Conservation (phyloP, 2,888 invertebrate genomes). For the Phortica okadai region DNA sequence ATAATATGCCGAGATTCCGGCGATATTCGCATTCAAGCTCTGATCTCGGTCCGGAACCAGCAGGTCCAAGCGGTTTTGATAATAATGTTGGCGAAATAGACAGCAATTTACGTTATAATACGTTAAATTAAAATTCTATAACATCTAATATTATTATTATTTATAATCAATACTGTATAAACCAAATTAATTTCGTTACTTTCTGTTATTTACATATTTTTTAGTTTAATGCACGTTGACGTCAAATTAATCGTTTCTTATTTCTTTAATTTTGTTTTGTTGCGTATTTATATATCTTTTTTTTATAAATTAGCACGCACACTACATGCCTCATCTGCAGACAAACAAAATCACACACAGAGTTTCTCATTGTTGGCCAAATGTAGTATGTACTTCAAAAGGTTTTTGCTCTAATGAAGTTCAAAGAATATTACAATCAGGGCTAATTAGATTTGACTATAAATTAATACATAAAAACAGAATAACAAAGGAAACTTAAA, state of each 20-base stretch:
- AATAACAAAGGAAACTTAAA: conserved; percentile 48
- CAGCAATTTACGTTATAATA: conserved; percentile 71
- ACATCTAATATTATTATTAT: conserved; percentile 37
- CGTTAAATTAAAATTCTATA: conserved; percentile 60
- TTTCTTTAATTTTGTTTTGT: conserved; percentile 10
- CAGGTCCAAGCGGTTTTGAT: conserved; percentile 47
- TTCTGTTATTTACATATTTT: background rate
- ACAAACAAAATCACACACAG: conserved; percentile 22
- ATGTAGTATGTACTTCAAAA: conserved; percentile 36
- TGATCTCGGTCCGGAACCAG: conserved; percentile 67
- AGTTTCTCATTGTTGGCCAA: conserved; percentile 65
- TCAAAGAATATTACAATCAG: conserved; percentile 39
- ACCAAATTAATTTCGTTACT: background rate
- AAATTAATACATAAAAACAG: conserved; percentile 24
- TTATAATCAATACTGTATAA: conserved; percentile 26
- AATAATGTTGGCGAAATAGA: conserved; percentile 64
- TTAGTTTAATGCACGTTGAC: conserved; percentile 41
- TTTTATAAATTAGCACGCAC: conserved; percentile 51
- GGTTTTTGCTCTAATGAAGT: conserved; percentile 23
- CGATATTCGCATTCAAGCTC: conserved; percentile 64
- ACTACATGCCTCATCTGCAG: background rate
- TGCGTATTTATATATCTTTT: conserved; percentile 9
- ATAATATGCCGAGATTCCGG: conserved; percentile 77
- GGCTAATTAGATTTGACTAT: background rate
- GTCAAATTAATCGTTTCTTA: conserved; percentile 38